Base-by-base conservation (phyloP, 2,888 invertebrate species). In the Linnaemya vulpina region DNA sequence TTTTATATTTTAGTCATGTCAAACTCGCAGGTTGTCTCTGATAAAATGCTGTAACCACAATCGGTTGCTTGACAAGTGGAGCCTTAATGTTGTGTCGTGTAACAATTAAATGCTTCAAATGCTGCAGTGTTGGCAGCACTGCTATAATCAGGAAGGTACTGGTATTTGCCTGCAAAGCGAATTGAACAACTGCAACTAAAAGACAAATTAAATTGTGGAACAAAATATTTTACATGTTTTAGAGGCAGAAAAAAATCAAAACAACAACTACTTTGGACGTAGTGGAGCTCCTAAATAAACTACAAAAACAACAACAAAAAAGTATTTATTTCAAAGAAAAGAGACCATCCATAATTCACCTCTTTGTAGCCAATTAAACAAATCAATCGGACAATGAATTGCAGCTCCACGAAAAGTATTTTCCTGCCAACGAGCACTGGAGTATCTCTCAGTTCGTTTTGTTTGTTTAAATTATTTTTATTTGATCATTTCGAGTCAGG, bases 351-450 rank as follows among this genome's bases (percentile, higher is more conserved):
- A 82, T 86, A 87, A 77, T 86, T 86, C 76, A 87, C 67, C 73
- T 83, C 65, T 76, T 86, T 82, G 85, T 82, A 80, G 87, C 86
- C 87, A 87, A 87, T 87, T 87, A 86, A 87, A 87, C 87, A 87
- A 87, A 87, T 87, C 87, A 87, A 86, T 74, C 85, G 79, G 85
- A 85, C 82, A 79, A 79, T 79, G 85, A 85, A 82, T 85, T 85
- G 85, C 78, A 75, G 82, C 35, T 30, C 65, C 49, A 82, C 75
- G 51, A 67, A 51, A 77, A 78, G 43, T 55, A 75, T 82, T 74
- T 68, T 58, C 51, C 71, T 17, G 30, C 51, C 38, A 67, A 30
- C 65, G 51, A 17, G 40, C 60, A 49, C 20, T 35, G 15, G 15
- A 65, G 1, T 63, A 15, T 73, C 58, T 63, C 8, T 73, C 65